These are phyloP conservation scores for Blomia tropicalis DNA, from an alignment of 2,888 invertebrate species.

Conservation along the genomic window DNA sequence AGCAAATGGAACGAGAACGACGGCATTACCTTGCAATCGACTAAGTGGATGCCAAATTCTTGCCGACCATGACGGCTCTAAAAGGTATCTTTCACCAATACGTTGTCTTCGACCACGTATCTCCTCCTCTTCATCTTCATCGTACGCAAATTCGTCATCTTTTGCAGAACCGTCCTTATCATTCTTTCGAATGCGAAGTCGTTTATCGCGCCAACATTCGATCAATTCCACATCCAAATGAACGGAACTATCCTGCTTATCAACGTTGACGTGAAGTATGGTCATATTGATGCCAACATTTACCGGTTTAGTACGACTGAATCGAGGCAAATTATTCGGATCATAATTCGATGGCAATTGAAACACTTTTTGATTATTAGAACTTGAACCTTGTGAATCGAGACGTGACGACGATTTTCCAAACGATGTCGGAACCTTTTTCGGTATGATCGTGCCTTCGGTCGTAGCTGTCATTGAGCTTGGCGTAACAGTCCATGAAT, in stretches of 20 bases:
- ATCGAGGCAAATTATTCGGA: neutral
- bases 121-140: neutral
- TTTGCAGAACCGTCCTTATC: neutral
- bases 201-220: neutral
- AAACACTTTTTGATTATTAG: neutral
- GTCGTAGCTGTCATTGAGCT: neutral
- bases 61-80: neutral
- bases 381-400: neutral
- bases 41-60: conserved; percentile 8
- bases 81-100: neutral
- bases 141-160: neutral
- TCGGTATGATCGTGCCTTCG: neutral
- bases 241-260: neutral
- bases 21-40: neutral
- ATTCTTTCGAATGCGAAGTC: neutral
- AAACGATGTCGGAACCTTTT: neutral
- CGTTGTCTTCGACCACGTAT: neutral
- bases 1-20: neutral
- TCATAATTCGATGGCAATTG: neutral
- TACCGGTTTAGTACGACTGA: neutral
- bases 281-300: neutral
- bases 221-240: neutral
- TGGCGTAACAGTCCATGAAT: neutral
- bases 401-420: neutral
- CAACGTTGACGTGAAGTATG: neutral